Percentiles rank a stretch among this genome's conserved stretches.
These are phyloP conservation scores for Eidolon dupreanum DNA, from an alignment of 2,797 vertebrate genomes.

Conservation along the genomic window DNA sequence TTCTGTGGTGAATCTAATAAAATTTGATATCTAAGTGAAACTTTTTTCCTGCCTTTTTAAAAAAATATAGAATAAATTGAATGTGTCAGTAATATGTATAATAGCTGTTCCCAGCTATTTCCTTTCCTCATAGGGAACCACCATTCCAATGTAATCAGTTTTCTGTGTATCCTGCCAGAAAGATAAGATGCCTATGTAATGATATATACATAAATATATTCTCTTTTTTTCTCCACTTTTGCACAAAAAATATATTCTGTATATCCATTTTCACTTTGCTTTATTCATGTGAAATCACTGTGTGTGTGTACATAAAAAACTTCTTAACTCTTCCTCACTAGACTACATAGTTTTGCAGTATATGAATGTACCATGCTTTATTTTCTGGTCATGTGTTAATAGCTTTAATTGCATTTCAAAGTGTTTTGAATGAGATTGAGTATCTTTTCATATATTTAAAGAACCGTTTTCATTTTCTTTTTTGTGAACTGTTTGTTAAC, in stretches of 20 bases:
- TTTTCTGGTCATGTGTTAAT: neutral
- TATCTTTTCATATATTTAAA: conserved; percentile 18
- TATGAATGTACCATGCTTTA: conserved; percentile 2
- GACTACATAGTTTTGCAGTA: conserved; percentile 5
- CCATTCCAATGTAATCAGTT: neutral
- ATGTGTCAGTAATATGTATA: neutral
- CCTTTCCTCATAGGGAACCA: neutral
- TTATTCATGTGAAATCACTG: neutral
- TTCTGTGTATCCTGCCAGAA: neutral
- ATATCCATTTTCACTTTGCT: neutral
- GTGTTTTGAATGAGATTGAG: neutral
- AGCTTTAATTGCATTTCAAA: conserved; percentile 41
- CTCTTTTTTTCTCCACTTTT: neutral
- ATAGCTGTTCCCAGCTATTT: neutral
- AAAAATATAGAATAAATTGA: neutral
- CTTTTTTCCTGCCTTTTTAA: neutral
- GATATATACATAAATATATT: neutral
- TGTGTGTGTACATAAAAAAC: neutral
- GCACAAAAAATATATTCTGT: neutral
- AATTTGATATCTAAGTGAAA: conserved; percentile 19
- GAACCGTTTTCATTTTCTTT: neutral
- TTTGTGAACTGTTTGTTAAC: neutral
- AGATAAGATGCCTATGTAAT: neutral
- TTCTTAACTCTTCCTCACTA: neutral
- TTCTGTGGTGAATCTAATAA: conserved; percentile 9